phyloP scores from a whole-genome alignment of 2,113 vertebrate genomes.

The Cyprinodon brontotheroides region DNA sequence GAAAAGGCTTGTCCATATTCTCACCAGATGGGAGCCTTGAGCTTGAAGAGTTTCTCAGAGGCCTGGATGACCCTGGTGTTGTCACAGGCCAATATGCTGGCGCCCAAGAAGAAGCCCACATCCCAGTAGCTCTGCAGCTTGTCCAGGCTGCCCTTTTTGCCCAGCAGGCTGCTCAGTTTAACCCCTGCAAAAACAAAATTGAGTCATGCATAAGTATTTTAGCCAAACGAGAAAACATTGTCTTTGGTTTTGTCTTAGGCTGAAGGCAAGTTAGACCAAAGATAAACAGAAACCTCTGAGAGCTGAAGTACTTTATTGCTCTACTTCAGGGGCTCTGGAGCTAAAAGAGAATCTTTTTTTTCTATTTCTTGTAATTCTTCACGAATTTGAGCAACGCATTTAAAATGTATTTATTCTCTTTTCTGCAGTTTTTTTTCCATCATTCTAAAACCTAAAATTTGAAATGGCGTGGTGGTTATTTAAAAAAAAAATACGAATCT shows the following conservation, averaged over 20 bases:
- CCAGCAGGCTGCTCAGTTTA: slow-evolving; percentile 96
- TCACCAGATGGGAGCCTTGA: slow-evolving; percentile 97
- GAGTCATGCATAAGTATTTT: not conserved
- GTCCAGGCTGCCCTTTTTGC: slow-evolving; percentile 96
- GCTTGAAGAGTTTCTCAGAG: slow-evolving; percentile 97
- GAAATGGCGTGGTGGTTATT: too few relatives aligned
- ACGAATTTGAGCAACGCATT: too few relatives aligned
- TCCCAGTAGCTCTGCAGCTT: slow-evolving; percentile 99
- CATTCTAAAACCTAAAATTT: too few relatives aligned
- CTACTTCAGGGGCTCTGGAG: too few relatives aligned
- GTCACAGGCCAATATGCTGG: slow-evolving; percentile 95
- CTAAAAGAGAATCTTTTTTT: too few relatives aligned
- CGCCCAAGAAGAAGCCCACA: slow-evolving; percentile 96
- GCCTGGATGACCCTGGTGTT: slow-evolving; percentile 93
- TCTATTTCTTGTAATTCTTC: too few relatives aligned
- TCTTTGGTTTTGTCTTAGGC: not conserved
- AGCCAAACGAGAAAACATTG: not conserved
- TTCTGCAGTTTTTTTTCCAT: too few relatives aligned
- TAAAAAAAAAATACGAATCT: too few relatives aligned
- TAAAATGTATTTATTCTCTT: too few relatives aligned
- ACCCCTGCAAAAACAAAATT: slow-evolving; percentile 82
- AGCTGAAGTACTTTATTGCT: not conserved
- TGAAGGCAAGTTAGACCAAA: not conserved
- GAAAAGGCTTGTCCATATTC: not conserved
- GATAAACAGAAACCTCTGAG: not conserved